These are phyloP conservation scores for Aurelia sp. DNA, from an alignment of 30 jellyfish, hydroid and myxozoan genomes.

Conservation along the genomic window DNA sequence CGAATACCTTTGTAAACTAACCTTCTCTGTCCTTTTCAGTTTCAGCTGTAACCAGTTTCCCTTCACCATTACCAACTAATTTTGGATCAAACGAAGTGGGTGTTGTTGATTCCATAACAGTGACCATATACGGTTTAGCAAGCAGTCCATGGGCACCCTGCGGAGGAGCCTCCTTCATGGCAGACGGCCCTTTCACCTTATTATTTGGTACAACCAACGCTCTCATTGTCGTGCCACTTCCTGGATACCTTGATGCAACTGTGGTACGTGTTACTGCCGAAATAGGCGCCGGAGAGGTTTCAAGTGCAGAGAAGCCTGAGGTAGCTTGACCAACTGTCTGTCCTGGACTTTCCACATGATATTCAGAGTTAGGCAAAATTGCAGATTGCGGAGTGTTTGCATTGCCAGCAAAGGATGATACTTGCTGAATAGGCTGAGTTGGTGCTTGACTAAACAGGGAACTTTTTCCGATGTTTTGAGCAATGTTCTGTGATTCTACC, in stretches of 20 bases:
- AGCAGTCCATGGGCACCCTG: background rate
- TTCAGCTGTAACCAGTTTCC: slow-evolving; percentile 14
- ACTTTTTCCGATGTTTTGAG: background rate
- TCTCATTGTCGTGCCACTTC: background rate
- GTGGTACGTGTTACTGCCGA: slow-evolving; percentile 7
- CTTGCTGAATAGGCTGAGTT: background rate
- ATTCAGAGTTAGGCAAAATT: too few relatives aligned
- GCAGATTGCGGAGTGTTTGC: too few relatives aligned
- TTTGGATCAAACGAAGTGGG: slow-evolving; percentile 30
- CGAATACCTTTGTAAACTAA: background rate
- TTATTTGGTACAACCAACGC: background rate
- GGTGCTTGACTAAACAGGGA: background rate
- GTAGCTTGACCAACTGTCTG: background rate
- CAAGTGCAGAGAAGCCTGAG: background rate
- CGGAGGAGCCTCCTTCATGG: slow-evolving; percentile 4
- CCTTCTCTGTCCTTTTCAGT: slow-evolving; percentile 53
- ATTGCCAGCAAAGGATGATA: too few relatives aligned
- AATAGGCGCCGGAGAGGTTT: background rate
- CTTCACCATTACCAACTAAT: background rate
- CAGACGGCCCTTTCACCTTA: slow-evolving; percentile 39
- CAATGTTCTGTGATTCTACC: background rate
- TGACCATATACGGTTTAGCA: slow-evolving; percentile 11
- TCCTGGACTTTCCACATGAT: too few relatives aligned
- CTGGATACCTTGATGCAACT: slow-evolving; percentile 8
- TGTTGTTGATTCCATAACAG: slow-evolving; percentile 31